Conservation (phyloP, 2,888 invertebrate species). For the Periphyllus acericola region DNA sequence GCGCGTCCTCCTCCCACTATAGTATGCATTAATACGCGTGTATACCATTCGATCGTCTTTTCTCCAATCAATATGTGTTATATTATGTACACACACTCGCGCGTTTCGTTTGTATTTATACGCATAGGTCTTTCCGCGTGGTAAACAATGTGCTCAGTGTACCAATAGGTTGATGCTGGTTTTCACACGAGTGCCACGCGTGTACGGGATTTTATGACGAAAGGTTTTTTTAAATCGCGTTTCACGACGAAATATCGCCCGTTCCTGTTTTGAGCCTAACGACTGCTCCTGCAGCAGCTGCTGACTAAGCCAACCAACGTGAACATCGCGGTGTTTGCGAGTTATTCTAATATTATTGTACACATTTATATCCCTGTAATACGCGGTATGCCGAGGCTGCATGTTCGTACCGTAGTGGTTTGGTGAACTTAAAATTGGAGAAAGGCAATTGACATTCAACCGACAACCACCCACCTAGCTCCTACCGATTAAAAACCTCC, state of each 20-base stretch:
- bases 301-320: neutral
- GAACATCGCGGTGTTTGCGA: neutral
- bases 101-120: neutral
- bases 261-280: neutral
- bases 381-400: too few species aligned
- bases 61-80: neutral
- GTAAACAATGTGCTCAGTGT: neutral
- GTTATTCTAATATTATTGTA: neutral
- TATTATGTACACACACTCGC: neutral
- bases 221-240: neutral
- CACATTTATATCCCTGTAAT: neutral
- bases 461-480: too few species aligned
- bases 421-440: too few species aligned
- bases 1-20: conserved; percentile 28
- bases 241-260: neutral
- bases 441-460: too few species aligned
- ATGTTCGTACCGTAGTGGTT: too few species aligned
- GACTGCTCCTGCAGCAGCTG: too few species aligned
- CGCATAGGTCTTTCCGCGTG: neutral
- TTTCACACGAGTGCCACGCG: too few species aligned
- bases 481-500: too few species aligned
- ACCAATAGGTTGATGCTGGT: too few species aligned
- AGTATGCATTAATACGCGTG: neutral
- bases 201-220: neutral
- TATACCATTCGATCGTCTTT: neutral